Evolutionary conservation across 2,888 invertebrate species (phyloP).

Genomic region (Brenthis hecate): DNA sequence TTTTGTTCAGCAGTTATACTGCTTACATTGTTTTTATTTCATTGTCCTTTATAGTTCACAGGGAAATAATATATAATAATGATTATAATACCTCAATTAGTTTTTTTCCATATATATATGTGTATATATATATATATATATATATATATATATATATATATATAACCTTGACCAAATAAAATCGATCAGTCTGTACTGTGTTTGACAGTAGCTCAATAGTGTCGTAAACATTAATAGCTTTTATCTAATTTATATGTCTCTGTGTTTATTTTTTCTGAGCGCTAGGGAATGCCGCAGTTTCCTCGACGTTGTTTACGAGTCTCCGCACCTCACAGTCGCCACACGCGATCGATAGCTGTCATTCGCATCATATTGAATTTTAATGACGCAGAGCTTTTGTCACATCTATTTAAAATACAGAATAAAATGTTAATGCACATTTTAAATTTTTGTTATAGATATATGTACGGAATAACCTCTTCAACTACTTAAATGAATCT

Average conservation of each 20-base stretch:
- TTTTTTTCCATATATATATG: no score
- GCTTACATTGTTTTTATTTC: no score
- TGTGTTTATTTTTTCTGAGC: slow-evolving; percentile 14
- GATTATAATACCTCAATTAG: no score
- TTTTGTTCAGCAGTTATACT: no score
- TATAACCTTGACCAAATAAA: no score
- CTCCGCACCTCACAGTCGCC: slow-evolving; percentile 36
- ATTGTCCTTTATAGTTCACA: no score
- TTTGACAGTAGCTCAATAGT: no score
- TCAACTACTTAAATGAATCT: not conserved
- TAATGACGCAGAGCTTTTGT: slow-evolving; percentile 57
- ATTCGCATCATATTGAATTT: slow-evolving; percentile 63
- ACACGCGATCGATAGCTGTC: slow-evolving; percentile 57
- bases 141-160: no score
- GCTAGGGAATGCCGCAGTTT: slow-evolving; percentile 40
- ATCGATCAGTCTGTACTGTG: no score
- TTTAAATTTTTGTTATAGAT: not conserved
- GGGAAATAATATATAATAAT: no score
- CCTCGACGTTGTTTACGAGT: slow-evolving; percentile 39
- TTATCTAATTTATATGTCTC: not conserved
- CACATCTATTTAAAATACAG: not conserved
- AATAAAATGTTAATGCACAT: not conserved
- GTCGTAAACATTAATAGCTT: not conserved
- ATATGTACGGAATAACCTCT: no score
- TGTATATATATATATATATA: no score